Base-by-base conservation (phyloP, 2,888 invertebrate genomes). In the Mythimna vitellina region DNA sequence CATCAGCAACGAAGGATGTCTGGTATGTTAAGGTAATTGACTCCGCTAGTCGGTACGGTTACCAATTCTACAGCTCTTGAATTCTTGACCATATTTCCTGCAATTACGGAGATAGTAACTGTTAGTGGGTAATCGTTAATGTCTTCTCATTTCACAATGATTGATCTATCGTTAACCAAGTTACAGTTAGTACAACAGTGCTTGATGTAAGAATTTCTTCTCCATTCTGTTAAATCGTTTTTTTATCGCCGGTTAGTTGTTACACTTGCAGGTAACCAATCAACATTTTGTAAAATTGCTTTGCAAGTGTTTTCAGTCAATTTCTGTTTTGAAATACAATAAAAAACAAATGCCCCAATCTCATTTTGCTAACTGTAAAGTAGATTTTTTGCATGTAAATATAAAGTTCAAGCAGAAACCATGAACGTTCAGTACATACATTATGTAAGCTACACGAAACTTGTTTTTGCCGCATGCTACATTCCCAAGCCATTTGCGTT, bases 391-490 rank as follows among this genome's bases (percentile, higher is more conserved):
- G 56, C 51, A 51, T 53, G 29, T 62, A 46, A 46, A 20, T 46
- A 72, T 35, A 20, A 63, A 58, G 53, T 62, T 65, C 10, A 14
- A 69, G 53, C 51, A 58, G 22, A 68, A 60, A 65, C 54, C 22
- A 57, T 80, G 51, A 71, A 66, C 53, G 57, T 61, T 69, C 35
- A 68, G 56, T 53, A 63, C 22, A 62, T 58, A 61, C 38, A 64
- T 22, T 73, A 67, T 78, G 65, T 70, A 46, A 60, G 54, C 56
- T 58, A 73, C 22, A 73, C 61, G 68, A 70, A 74, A 75, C 79
- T 70, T 79, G 84, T 81, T 80, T 79, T 76, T 84, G 76, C 49
- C 68, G 85, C 70, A 82, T 82, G 78, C 76, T 84, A 81, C 80
- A 84, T 82, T 81, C 77, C 65, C 74, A 46, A 74, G 65, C 72